Conservation (phyloP, 1,140 invertebrate species). For the Homalodisca vitripennis region DNA sequence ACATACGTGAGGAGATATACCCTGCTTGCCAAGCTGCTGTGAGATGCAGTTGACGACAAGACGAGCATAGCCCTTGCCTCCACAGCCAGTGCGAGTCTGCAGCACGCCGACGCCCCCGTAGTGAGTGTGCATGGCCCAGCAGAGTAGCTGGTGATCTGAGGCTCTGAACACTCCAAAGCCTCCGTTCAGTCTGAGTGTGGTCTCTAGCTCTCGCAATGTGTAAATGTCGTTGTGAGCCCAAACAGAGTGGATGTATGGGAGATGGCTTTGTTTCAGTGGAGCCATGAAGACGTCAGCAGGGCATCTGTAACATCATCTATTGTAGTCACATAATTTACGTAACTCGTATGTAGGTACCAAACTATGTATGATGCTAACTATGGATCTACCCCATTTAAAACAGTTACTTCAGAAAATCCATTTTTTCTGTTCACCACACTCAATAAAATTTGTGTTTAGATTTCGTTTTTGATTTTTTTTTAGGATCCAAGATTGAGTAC, state of each 20-base stretch:
- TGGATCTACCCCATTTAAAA: no score
- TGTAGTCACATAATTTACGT: no score
- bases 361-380: no score
- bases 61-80: conserved; percentile 28
- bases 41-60: conserved; percentile 26
- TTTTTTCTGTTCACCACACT: no score
- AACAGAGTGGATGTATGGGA: conserved; percentile 36
- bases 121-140: conserved; percentile 37
- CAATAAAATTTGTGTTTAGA: no score
- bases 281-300: conserved; percentile 19
- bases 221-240: conserved; percentile 39
- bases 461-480: no score
- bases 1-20: conserved; percentile 32
- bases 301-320: no score
- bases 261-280: conserved; percentile 14
- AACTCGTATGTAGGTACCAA: no score
- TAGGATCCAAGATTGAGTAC: no score
- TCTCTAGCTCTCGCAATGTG: conserved; percentile 33
- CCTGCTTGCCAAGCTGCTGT: conserved; percentile 27
- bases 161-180: conserved; percentile 32
- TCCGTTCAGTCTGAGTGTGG: conserved; percentile 30
- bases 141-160: conserved; percentile 12
- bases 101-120: conserved; percentile 36
- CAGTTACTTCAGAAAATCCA: no score
- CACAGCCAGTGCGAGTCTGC: conserved; percentile 9